Percentiles rank a stretch among this genome's conserved stretches.
These are phyloP conservation scores for Solea solea DNA, from an alignment of 2,113 vertebrate genomes.

Conservation along the genomic window DNA sequence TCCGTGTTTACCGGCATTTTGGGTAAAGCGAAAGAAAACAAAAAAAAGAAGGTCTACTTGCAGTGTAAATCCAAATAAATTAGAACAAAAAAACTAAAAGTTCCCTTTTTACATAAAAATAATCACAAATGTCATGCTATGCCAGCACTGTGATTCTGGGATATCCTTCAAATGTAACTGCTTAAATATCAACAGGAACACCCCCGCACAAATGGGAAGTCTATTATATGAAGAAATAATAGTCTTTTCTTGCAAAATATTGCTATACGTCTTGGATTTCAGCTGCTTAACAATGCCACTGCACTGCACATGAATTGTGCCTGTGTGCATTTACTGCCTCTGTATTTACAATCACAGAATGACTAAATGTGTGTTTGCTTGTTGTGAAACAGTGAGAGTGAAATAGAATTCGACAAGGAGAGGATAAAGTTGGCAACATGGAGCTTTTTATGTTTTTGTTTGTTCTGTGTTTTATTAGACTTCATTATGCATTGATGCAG, in stretches of 20 bases:
- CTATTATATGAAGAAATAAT: neutral
- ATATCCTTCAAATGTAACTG: neutral
- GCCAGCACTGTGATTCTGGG: neutral
- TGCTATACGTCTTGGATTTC: neutral
- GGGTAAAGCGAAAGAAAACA: neutral
- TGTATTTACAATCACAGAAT: conserved; percentile 17
- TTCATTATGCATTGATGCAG: conserved; percentile 4
- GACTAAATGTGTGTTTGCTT: conserved; percentile 27
- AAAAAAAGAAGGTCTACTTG: neutral
- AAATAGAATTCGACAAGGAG: conserved; percentile 9
- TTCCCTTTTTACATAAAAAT: conserved; percentile 16
- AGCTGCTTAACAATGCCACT: neutral
- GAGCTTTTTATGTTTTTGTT: no score
- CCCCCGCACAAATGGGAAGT: neutral
- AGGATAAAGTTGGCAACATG: neutral
- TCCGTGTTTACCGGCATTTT: conserved; percentile 5
- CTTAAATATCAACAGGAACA: neutral
- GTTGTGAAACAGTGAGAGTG: conserved; percentile 9
- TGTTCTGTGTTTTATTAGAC: conserved; percentile 19
- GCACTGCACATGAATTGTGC: conserved; percentile 22
- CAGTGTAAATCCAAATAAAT: conserved; percentile 8
- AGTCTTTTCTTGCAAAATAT: neutral
- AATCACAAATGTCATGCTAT: neutral
- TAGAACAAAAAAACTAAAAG: conserved; percentile 7
- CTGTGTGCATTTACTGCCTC: neutral